Evolutionary conservation across 2,888 invertebrate species (phyloP).

Genomic region (Cremastinae sp.): DNA sequence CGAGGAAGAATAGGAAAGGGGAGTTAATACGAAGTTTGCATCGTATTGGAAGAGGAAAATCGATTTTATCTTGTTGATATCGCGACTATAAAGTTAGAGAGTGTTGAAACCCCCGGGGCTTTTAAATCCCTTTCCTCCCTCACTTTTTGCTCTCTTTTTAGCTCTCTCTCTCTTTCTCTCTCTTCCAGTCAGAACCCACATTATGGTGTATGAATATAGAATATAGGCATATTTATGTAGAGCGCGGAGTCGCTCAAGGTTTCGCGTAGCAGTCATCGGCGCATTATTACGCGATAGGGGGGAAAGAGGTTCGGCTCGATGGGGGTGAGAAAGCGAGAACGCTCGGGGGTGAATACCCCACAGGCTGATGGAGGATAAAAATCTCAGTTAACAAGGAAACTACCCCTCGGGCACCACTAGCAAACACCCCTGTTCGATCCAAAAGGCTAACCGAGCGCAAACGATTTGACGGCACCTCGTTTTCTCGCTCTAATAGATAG

Average conservation of each 20-base stretch:
- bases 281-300: constrained; percentile 36
- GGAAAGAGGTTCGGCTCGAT: neutral
- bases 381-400: constrained; percentile 60
- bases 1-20: too few species aligned
- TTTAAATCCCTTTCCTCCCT: constrained; percentile 8
- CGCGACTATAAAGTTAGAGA: constrained; percentile 43
- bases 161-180: constrained; percentile 5
- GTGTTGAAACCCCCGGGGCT: constrained; percentile 38
- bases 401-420: constrained; percentile 54
- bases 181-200: constrained; percentile 10
- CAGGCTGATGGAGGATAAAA: constrained; percentile 52
- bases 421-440: constrained; percentile 50
- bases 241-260: constrained; percentile 26
- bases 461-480: constrained; percentile 50
- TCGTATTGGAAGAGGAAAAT: constrained; percentile 25
- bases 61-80: constrained; percentile 52
- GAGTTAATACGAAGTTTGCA: constrained; percentile 9
- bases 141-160: constrained; percentile 18
- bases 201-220: constrained; percentile 16
- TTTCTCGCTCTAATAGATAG: constrained; percentile 42
- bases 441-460: constrained; percentile 54
- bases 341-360: neutral
- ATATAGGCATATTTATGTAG: constrained; percentile 3
- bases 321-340: neutral
- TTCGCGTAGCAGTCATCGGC: constrained; percentile 19